phyloP scores from a whole-genome alignment of 2,797 vertebrate genomes.

The Hybognathus amarus region DNA sequence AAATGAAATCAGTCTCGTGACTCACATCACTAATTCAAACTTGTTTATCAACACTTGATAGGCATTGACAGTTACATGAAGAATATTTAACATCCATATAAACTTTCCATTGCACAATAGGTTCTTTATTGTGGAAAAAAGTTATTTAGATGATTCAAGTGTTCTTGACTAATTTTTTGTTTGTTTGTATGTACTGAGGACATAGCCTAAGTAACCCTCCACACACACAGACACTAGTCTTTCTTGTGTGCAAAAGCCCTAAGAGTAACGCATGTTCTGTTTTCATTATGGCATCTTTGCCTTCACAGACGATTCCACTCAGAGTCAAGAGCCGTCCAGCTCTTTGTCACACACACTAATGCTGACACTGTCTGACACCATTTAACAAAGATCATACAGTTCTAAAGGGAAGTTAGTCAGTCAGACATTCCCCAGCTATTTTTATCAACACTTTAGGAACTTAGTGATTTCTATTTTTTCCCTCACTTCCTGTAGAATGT shows the following conservation, averaged over 20 bases:
- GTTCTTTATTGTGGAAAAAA: no score
- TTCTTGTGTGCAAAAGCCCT: neutral
- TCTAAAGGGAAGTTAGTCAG: conserved; percentile 10
- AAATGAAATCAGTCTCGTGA: no score
- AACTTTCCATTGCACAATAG: neutral
- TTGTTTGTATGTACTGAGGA: neutral
- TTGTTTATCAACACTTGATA: neutral
- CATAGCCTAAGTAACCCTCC: neutral
- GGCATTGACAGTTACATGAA: neutral
- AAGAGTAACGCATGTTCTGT: conserved; percentile 31
- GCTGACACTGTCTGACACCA: conserved; percentile 43
- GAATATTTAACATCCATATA: neutral
- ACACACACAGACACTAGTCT: neutral
- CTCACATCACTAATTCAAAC: no score
- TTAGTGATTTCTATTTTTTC: conserved; percentile 15
- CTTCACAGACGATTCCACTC: conserved; percentile 38
- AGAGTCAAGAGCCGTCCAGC: conserved; percentile 39
- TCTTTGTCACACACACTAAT: conserved; percentile 10
- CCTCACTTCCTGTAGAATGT: neutral
- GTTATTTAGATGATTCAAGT: no score
- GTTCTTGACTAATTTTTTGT: no score
- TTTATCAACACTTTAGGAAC: conserved; percentile 36
- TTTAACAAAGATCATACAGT: conserved; percentile 37
- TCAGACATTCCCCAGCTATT: conserved; percentile 34
- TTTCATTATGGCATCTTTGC: conserved; percentile 10